Base-by-base conservation (phyloP, 2,888 invertebrate genomes). In the Dyspetes luteomarginatus region DNA sequence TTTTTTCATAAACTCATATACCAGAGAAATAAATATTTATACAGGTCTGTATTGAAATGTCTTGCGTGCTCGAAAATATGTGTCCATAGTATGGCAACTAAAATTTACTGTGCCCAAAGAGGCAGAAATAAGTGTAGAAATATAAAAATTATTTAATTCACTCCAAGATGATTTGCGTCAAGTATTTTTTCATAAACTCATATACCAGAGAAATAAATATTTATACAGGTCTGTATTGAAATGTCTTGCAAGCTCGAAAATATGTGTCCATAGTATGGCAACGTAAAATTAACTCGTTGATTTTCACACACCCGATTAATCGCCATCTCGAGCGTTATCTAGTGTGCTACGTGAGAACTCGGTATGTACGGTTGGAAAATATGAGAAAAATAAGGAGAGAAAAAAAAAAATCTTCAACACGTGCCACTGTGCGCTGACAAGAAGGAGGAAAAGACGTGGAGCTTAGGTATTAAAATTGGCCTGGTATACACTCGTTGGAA, bases 381-480 rank as follows among this genome's bases (percentile, higher is more conserved):
- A 60, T 24, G 9, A 68, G 24, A 22, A 17, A 56, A 50, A 30
- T n/a, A 55, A 22, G 24, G 62, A 19, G 24, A 62, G 17, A 58
- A 58, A 64, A 62, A 67, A 60, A 78, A 43, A 65, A 50, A 77
- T 81, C 64, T 69, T 78, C 28, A 74, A 73, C 28, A 15, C 36
- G 36, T 56, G 56, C 12, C 60, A 26, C n/a, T 28, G 48, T 28
- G 50, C 41, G 26, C 67, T n/a, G 48, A n/a, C n/a, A n/a, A n/a
- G n/a, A n/a, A 28, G 48, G 73, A 55, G 58, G 36, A 58, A 75
- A 24, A 24, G 26, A 36, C 36, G 36, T 36, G 9, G 36, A 1
- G 36, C 9, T 4, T 7, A 12, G 58, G 22, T 69, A 77, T 81
- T 77, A 81, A 81, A 76, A 81, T 77, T 81, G 76, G 76, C 72